Percentiles rank a stretch among this genome's conserved stretches.
phyloP scores from a whole-genome alignment of 2,888 invertebrate genomes.

The Drosophila melanosoma region DNA sequence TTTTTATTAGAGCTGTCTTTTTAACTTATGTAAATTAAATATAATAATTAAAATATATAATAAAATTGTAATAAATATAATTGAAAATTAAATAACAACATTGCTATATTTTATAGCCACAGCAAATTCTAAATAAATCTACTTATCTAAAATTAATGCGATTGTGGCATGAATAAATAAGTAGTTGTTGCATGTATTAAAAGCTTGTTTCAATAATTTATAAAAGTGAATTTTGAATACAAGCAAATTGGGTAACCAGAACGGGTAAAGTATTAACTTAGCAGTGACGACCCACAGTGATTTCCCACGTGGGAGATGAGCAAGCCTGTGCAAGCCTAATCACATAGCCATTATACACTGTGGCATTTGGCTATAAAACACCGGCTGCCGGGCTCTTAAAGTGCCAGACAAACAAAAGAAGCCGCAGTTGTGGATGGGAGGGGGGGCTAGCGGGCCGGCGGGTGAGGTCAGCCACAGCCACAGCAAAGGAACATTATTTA shows the following conservation, averaged over 20 bases:
- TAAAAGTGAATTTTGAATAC: slow-evolving; percentile 6
- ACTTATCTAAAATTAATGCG: not conserved
- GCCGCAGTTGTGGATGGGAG: not conserved
- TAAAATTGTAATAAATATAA: no score
- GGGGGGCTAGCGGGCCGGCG: not conserved
- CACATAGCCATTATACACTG: slow-evolving; percentile 52
- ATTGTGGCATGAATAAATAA: not conserved
- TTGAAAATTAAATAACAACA: no score
- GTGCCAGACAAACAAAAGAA: slow-evolving; percentile 48
- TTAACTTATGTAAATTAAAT: not conserved
- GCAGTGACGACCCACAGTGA: slow-evolving; percentile 32
- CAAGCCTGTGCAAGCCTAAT: slow-evolving; percentile 39
- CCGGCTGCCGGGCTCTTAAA: slow-evolving; percentile 55
- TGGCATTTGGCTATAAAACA: slow-evolving; percentile 47
- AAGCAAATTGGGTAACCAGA: slow-evolving; percentile 7
- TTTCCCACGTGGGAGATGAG: slow-evolving; percentile 33
- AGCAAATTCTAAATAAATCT: not conserved
- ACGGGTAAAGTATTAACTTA: slow-evolving; percentile 33
- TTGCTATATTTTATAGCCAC: not conserved
- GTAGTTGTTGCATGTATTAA: not conserved
- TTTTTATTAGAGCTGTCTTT: not conserved
- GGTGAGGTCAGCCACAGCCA: slow-evolving; percentile 28
- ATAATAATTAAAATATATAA: no score
- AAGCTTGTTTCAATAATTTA: not conserved
- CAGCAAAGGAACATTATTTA: slow-evolving; percentile 72